A percentile compares a stretch with the other conserved stretches of the same genome.
Conservation (phyloP, 2,797 vertebrate species). For the Acanthurus leucopareius region DNA sequence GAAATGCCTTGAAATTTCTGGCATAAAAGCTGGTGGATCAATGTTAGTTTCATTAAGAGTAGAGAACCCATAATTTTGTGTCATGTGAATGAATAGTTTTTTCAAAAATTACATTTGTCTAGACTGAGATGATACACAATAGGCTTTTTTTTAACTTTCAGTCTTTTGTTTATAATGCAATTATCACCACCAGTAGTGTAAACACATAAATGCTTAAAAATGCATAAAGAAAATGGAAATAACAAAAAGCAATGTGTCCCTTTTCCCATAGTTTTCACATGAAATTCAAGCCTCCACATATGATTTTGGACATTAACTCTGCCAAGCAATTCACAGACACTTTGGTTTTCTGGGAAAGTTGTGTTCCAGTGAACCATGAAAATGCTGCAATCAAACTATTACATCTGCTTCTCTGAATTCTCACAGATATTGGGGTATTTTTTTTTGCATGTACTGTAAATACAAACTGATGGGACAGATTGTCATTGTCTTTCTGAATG, state of each 20-base stretch:
- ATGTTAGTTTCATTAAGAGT: not conserved
- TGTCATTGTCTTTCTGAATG: constrained; percentile 10
- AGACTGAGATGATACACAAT: too few species aligned
- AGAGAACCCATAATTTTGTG: not conserved
- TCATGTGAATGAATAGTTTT: not conserved
- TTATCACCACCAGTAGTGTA: too few species aligned
- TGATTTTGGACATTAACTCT: not conserved
- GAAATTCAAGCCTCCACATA: too few species aligned
- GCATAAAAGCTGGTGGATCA: not conserved
- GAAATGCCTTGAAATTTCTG: not conserved
- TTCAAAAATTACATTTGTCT: too few species aligned
- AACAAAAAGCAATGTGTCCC: too few species aligned
- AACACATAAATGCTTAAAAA: too few species aligned
- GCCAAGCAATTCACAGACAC: not conserved
- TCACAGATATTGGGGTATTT: not conserved
- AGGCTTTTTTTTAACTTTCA: too few species aligned
- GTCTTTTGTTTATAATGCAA: too few species aligned
- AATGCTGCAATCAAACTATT: not conserved
- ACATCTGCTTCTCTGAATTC: not conserved
- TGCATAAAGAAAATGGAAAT: too few species aligned
- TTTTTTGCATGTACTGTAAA: not conserved
- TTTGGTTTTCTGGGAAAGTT: not conserved
- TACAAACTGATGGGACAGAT: not conserved
- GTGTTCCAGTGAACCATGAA: not conserved
- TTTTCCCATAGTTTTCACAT: too few species aligned